These are phyloP conservation scores for Macrochelys suwanniensis DNA, from an alignment of 2,797 vertebrate genomes.

Conservation along the genomic window DNA sequence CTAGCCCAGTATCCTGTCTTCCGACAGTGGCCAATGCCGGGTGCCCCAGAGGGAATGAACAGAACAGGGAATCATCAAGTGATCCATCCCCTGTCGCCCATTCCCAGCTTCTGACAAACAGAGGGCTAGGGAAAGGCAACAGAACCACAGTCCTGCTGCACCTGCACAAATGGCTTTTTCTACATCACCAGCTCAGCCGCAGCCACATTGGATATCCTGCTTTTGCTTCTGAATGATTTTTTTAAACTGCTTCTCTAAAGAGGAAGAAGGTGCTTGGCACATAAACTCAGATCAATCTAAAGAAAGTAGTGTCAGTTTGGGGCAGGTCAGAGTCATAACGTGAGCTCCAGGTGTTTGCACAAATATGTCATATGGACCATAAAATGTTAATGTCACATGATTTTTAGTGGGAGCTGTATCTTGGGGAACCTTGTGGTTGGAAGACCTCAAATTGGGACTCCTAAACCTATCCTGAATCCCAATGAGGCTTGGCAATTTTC, in stretches of 20 bases:
- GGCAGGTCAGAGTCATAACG: background rate
- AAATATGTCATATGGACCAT: no score
- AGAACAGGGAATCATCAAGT: no score
- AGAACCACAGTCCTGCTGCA: no score
- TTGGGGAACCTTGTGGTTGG: fast-evolving
- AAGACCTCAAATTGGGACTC: background rate
- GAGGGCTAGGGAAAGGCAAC: no score
- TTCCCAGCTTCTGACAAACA: no score
- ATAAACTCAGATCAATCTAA: background rate
- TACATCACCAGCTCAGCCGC: background rate
- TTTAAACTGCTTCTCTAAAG: background rate
- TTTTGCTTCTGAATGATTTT: background rate
- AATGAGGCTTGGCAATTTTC: background rate
- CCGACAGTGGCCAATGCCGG: no score
- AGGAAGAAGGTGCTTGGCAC: background rate
- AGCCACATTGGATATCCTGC: background rate
- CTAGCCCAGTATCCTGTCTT: no score
- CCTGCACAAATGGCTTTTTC: no score
- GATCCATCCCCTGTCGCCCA: no score
- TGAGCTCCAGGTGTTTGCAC: background rate
- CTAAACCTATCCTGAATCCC: background rate
- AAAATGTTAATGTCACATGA: background rate
- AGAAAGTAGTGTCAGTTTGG: background rate
- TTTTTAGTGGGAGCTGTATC: background rate
- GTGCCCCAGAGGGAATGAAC: no score